Evolutionary conservation across 30 jellyfish, hydroid and myxozoan genomes (phyloP).

Genomic region (Chrysaora quinquecirrha): DNA sequence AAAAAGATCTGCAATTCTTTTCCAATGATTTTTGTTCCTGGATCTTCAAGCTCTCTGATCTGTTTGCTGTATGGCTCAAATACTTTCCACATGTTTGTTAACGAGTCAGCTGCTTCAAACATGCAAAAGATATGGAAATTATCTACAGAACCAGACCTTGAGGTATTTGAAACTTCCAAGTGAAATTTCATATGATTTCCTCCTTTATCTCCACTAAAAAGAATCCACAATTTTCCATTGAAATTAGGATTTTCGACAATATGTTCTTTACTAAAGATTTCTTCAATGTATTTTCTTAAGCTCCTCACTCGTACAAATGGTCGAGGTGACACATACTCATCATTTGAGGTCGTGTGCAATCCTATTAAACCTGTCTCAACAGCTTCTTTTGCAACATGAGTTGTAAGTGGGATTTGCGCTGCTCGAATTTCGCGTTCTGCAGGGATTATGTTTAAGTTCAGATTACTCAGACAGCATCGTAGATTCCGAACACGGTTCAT

Average conservation of each 20-base stretch:
- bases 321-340: background rate
- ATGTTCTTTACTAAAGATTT: background rate
- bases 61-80: constrained; percentile 9
- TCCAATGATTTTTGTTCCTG: background rate
- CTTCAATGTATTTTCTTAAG: constrained; percentile 6
- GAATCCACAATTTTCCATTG: background rate
- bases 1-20: background rate
- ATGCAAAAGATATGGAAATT: background rate
- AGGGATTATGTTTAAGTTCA: constrained; percentile 8
- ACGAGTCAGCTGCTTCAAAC: constrained; percentile 25
- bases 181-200: constrained; percentile 7
- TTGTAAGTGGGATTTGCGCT: constrained; percentile 5
- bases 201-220: constrained; percentile 12
- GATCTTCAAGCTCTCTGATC: background rate
- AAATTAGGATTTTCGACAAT: background rate
- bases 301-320: background rate
- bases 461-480: constrained; percentile 3
- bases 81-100: constrained; percentile 13
- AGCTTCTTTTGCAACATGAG: constrained; percentile 7
- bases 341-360: constrained; percentile 11
- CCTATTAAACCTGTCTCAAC: constrained; percentile 18
- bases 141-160: constrained; percentile 3
- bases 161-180: background rate
- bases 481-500: constrained; percentile 25
- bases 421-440: constrained; percentile 3